Evolutionary conservation across 2,113 vertebrate genomes (phyloP).

Genomic region (Sphyrna mokarran): DNA sequence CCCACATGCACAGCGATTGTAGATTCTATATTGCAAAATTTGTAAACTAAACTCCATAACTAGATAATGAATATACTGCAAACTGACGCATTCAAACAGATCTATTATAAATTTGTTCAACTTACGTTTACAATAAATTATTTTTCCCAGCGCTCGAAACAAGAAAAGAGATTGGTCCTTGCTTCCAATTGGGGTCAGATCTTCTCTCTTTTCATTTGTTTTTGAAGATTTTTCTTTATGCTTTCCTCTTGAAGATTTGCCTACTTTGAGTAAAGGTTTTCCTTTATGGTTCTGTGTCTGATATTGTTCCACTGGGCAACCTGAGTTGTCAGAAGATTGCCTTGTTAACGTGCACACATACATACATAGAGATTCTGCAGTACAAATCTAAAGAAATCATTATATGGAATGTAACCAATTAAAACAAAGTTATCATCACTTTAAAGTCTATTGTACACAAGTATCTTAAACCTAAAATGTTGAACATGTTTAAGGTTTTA

Average conservation of each 20-base stretch:
- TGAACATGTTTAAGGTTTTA: not conserved
- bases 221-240: conserved; percentile 53
- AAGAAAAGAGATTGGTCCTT: conserved; percentile 89
- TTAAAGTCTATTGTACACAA: not conserved
- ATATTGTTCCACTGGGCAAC: conserved; percentile 52
- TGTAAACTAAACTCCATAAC: not conserved
- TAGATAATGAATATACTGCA: not conserved
- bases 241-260: conserved; percentile 53
- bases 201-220: conserved; percentile 50
- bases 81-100: not conserved
- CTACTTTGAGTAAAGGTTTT: conserved; percentile 43
- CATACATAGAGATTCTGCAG: not conserved
- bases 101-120: conserved; percentile 30
- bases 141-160: conserved; percentile 91
- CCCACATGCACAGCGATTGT: too few species aligned
- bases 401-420: not conserved
- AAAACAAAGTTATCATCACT: not conserved
- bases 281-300: conserved; percentile 59
- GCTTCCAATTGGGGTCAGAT: conserved; percentile 69
- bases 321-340: conserved; percentile 43
- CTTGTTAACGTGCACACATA: not conserved
- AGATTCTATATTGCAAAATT: not conserved
- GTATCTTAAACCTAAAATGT: not conserved
- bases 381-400: not conserved
- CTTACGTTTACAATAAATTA: conserved; percentile 95